Percentiles rank a stretch among this genome's conserved stretches.
Evolutionary conservation across 1,140 invertebrate genomes (phyloP).

Genomic region (Pogonomyrmex californicus): DNA sequence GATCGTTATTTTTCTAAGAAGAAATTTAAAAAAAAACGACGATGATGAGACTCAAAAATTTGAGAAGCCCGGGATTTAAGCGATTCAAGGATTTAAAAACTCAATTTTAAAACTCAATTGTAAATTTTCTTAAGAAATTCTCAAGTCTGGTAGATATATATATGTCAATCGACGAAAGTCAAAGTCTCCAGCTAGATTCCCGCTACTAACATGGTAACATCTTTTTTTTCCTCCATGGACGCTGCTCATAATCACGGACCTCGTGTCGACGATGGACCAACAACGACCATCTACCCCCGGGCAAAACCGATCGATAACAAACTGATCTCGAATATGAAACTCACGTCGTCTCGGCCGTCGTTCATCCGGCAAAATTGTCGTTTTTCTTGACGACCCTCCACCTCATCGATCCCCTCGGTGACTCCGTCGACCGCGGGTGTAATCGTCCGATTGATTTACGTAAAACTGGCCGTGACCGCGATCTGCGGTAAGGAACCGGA

Average conservation of each 20-base stretch:
- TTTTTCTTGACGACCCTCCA: conserved; percentile 27
- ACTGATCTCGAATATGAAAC: conserved; percentile 62
- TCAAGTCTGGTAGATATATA: neutral
- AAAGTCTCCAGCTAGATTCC: conserved; percentile 26
- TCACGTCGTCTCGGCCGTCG: conserved; percentile 66
- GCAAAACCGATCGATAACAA: conserved; percentile 62
- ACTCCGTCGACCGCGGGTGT: conserved; percentile 12
- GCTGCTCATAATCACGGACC: conserved; percentile 80
- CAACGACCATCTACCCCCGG: conserved; percentile 53
- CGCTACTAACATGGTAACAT: conserved; percentile 78
- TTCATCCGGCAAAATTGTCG: conserved; percentile 53
- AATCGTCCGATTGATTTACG: conserved; percentile 37
- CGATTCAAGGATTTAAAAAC: neutral
- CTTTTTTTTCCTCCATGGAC: conserved; percentile 83
- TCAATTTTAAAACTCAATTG: neutral
- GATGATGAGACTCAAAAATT: neutral
- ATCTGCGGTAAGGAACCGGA: conserved; percentile 74
- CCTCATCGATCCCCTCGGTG: conserved; percentile 53
- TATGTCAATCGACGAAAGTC: neutral
- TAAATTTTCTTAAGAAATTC: neutral
- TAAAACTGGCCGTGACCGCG: conserved; percentile 4
- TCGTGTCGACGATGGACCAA: conserved; percentile 76
- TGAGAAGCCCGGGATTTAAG: neutral
- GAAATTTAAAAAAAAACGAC: neutral
- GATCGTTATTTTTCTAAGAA: neutral